Base-by-base conservation (phyloP, 2,797 vertebrate genomes). In the Otolemur crassicaudatus region DNA sequence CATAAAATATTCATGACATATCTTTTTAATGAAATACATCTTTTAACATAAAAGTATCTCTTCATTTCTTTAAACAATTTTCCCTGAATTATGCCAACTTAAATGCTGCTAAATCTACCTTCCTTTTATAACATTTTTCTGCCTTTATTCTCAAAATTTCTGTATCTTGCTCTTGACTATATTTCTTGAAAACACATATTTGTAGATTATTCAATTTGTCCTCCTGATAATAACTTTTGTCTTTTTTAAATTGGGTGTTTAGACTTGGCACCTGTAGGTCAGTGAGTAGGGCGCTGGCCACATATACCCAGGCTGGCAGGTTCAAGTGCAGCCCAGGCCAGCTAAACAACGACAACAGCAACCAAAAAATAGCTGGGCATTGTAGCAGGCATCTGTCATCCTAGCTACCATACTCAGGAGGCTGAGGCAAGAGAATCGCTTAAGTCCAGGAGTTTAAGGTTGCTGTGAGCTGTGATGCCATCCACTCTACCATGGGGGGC, bases 1-100 rank as follows among this genome's bases (percentile, higher is more conserved):
- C 16, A 72, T 60, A 34, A 90, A n/a, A 82, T 43, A 49, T 69
- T 90, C 87, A 80, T 22, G 61, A 69, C 61, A 11, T 81, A 81
- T 46, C 34, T 76, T 76, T 34, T 79, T 60, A 60, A 79, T 69
- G 16, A 8, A 85, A 77, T 69, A 31, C 7, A 69, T 86, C 61
- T 58, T 79, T 86, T 69, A 92, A 70, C 40, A 60, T 92, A 86
- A 65, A 84, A n/a, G 22, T 92, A 67, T 43, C 65, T 85, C 37
- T 85, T 82, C 46, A 53, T 60, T 25, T 46, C 80, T 75, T 61
- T 70, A 46, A 87, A 88, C 40, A 43, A 69, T 77, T 89, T 67
- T 40, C 70, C 49, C 27, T 76, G 53, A 53, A 85, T 83, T 56
- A 85, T 77, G n/a, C 61, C 43, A 49, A 92, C n/a, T 70, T 25